These are phyloP conservation scores for Misgurnus anguillicaudatus DNA, from an alignment of 2,113 vertebrate genomes.

Conservation along the genomic window DNA sequence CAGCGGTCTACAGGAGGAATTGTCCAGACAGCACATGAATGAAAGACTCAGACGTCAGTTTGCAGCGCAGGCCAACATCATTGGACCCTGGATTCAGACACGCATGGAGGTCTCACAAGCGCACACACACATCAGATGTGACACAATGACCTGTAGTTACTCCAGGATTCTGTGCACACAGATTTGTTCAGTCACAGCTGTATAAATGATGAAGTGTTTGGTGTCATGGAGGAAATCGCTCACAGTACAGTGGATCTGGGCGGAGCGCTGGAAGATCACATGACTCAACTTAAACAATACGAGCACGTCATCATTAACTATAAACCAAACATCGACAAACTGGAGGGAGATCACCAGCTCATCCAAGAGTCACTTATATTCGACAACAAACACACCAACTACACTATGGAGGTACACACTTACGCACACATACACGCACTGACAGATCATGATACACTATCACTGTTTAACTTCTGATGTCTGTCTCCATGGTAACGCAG, in stretches of 20 bases:
- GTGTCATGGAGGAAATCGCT: slow-evolving; percentile 78
- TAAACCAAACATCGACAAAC: slow-evolving; percentile 88
- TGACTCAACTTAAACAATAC: slow-evolving; percentile 86
- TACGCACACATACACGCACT: neutral
- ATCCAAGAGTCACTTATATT: slow-evolving; percentile 89
- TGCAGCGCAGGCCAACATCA: slow-evolving; percentile 84
- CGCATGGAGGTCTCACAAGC: slow-evolving; percentile 81
- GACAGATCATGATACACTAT: neutral
- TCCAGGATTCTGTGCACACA: too few relatives aligned
- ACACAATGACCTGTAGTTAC: neutral
- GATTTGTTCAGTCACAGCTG: neutral
- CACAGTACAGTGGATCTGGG: slow-evolving; percentile 80
- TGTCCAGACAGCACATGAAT: slow-evolving; percentile 81
- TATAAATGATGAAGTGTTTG: neutral
- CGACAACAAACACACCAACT: slow-evolving; percentile 88
- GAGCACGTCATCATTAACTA: slow-evolving; percentile 89
- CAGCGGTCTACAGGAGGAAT: slow-evolving; percentile 83
- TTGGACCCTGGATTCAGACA: slow-evolving; percentile 88
- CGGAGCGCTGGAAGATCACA: slow-evolving; percentile 86
- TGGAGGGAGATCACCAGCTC: slow-evolving; percentile 89
- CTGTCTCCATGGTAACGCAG: slow-evolving; percentile 59
- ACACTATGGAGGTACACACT: slow-evolving; percentile 83
- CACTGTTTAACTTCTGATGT: neutral
- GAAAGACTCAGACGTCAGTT: slow-evolving; percentile 85
- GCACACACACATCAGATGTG: too few relatives aligned